Evolutionary conservation across 2,888 invertebrate genomes (phyloP), one percentile per base, ranked within the genome.

Genomic region (Tolmerus cingulatus): DNA sequence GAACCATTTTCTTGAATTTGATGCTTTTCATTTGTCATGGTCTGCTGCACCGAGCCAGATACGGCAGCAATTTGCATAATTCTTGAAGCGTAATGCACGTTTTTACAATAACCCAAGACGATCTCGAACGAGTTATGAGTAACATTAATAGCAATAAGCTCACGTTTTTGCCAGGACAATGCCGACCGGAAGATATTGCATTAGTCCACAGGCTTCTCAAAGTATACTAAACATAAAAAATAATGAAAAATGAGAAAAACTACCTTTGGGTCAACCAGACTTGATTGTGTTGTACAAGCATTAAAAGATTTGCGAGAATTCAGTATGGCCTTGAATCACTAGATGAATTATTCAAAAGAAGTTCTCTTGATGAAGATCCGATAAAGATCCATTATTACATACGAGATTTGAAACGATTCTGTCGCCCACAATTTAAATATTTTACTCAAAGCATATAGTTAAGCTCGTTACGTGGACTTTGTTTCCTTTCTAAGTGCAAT

Each of bases 71-170:
- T 84, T 84, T 84, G 66, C 82, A 84, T 84, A 84, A 84, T 84
- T 84, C 82, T 84, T 84, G 30, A 66, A 84, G 66, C 37, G 66
- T 84, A 84, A 84, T 84, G 82, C 82, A 84, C 82, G 82, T 66
- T 84, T 84, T 84, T 84, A 84, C 82, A 84, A 84, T 84, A 84
- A 84, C 37, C 51, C 82, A 66, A 84, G 82, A 84, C 66, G 82
- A 84, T 84, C 82, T 84, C 23, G 66, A 37, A 9, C 46, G 34
- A 84, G 82, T 84, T 84, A 84, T 84, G 82, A 84, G 66, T 34
- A 37, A 57, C 57, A 84, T 66, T 84, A 66, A 84, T 66, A 66
- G 66, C 40, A 37, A 40, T 66, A 66, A 66, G 66, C 82, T 84
- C 82, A 84, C 82, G 82, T 84, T 84, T 84, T 84, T 5, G 27